Percentiles rank a stretch among this genome's conserved stretches.
Evolutionary conservation across 2,113 vertebrate species (phyloP).

Genomic region (Caloenas nicobarica): DNA sequence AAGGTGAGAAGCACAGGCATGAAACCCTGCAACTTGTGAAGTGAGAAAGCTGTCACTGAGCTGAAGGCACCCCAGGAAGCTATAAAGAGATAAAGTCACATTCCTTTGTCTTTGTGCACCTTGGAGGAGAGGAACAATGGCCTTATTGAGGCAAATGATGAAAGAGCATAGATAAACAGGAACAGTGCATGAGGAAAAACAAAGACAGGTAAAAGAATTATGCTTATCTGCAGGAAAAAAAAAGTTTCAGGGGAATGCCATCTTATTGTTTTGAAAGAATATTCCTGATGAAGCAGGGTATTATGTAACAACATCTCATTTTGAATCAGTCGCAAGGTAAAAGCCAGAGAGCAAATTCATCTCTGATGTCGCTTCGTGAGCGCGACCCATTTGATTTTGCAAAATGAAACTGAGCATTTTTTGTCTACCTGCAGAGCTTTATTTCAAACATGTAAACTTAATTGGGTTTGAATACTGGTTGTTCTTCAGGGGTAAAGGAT

Average conservation of each 20-base stretch:
- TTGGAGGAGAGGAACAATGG: not conserved
- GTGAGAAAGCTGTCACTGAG: not conserved
- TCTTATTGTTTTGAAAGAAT: not conserved
- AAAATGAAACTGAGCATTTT: not conserved
- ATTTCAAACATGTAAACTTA: not conserved
- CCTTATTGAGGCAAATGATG: not conserved
- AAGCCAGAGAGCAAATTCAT: not conserved
- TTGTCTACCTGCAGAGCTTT: not conserved
- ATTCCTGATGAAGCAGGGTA: not conserved
- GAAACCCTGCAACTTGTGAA: rapidly evolving
- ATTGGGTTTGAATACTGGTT: not conserved
- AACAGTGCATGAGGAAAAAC: not conserved
- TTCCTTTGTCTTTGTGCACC: not conserved
- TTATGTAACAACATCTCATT: not conserved
- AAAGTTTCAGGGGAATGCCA: not conserved
- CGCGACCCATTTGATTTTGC: not conserved
- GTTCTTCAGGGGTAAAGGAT: not conserved
- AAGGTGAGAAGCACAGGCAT: not conserved
- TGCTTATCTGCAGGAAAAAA: not conserved
- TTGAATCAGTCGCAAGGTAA: not conserved
- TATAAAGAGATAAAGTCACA: not conserved
- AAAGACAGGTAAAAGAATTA: not conserved
- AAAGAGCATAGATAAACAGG: not conserved
- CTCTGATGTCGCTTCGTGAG: not conserved
- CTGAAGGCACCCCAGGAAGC: not conserved